These are phyloP conservation scores for Ceratina calcarata DNA, from an alignment of 1,140 invertebrate species.

Conservation along the genomic window DNA sequence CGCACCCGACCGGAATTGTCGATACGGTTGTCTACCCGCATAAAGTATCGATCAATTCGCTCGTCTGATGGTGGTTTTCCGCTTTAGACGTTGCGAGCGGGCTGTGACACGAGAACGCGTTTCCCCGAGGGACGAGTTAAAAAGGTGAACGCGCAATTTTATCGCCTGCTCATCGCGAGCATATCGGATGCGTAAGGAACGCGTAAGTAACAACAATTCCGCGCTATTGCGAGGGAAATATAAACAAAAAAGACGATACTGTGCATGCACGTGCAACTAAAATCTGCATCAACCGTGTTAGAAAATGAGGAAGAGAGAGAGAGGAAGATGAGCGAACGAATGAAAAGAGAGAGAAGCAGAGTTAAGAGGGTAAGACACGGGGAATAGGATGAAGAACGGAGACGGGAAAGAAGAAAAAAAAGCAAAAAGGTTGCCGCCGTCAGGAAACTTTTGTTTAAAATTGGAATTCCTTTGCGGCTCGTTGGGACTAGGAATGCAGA, in stretches of 20 bases:
- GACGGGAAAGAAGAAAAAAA: constrained; percentile 35
- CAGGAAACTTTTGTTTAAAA: constrained; percentile 77
- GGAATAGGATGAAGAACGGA: not conserved
- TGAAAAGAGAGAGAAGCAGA: not conserved
- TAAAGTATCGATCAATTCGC: constrained; percentile 37
- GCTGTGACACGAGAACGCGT: not conserved
- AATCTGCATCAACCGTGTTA: constrained; percentile 56
- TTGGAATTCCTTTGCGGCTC: constrained; percentile 77
- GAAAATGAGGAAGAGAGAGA: constrained; percentile 27
- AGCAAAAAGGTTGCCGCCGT: constrained; percentile 67
- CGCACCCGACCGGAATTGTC: constrained; percentile 5
- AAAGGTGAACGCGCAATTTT: constrained; percentile 30
- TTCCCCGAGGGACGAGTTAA: not conserved
- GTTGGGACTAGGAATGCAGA: constrained; percentile 75
- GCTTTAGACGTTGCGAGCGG: not conserved
- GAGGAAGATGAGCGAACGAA: not conserved
- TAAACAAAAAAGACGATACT: constrained; percentile 42
- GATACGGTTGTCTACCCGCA: constrained; percentile 17
- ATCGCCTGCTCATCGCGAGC: not conserved
- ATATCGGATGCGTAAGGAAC: not conserved
- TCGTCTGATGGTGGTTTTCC: constrained; percentile 21
- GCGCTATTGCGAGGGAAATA: constrained; percentile 29
- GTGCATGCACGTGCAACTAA: constrained; percentile 65
- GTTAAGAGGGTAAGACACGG: not conserved
- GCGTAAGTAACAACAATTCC: not conserved